Evolutionary conservation across 2,113 vertebrate species (phyloP), one percentile per base, ranked within the genome.

Genomic region (Microtus oregoni): DNA sequence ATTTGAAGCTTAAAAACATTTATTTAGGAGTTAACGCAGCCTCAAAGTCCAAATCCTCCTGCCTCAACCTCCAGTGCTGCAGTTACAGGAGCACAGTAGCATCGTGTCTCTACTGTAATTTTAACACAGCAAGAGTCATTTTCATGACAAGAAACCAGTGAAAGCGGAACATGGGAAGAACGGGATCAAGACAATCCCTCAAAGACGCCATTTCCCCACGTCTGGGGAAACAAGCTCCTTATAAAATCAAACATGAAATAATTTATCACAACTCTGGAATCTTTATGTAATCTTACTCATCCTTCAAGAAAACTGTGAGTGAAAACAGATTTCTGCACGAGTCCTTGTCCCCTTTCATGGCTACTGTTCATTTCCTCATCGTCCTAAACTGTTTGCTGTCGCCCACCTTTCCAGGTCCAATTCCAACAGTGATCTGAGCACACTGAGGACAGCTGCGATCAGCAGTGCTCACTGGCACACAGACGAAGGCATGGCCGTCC

Each of bases 161-260:
- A 81, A 67, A 91, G 67, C 65, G 65, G 90, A 83, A 70, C 58
- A 73, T 13, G 30, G 38, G 67, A 77, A 15, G 73, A 63, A 75
- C 41, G 68, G 30, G 50, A 68, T 83, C 88, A 14, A 75, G 75
- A 93, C 61, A 76, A 24, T 87, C 70, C 82, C 65, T 50, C 55
- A 26, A 55, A 72, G 52, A 75, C 0, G 63, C 19, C 7, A 91
- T 13, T 94, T 92, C 73, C 87, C 81, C 38, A 95, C 50, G 44
- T 82, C 87, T 90, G 5, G 68, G 35, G 75, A 89, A 89, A 96
- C 47, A 86, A 73, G 82, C 91, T 87, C 91, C 73, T 94, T 92
- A n/a, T 55, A 92, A 88, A 63, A 38, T 35, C 38, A 63, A 95
- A 82, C 76, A 41, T 67, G 32, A 86, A 73, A 70, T 35, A 52